Evolutionary conservation across 2,797 vertebrate species (phyloP).

Genomic region (Phalloptychus januarius): DNA sequence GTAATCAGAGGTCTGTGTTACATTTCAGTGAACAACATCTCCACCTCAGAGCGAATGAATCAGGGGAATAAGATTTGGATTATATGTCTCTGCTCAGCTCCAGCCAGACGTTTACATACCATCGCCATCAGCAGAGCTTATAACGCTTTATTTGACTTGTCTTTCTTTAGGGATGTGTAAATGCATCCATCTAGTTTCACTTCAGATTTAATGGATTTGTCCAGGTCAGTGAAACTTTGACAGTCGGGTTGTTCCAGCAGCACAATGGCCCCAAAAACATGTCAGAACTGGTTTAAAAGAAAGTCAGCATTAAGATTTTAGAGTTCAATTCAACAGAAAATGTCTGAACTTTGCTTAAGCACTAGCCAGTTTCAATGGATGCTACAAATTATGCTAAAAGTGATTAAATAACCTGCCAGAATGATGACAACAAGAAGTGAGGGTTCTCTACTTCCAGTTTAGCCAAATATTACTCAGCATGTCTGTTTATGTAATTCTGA

Average conservation of each 20-base stretch:
- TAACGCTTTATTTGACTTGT: no score
- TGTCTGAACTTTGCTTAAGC: no score
- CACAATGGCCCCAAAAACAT: no score
- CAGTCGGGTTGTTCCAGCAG: no score
- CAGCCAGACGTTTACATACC: neutral
- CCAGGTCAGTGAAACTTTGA: no score
- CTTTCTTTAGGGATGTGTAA: no score
- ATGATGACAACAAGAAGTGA: neutral
- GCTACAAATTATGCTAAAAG: neutral
- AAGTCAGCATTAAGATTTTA: no score
- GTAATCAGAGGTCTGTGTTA: slow-evolving; percentile 7
- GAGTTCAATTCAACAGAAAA: no score
- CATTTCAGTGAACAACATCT: slow-evolving; percentile 11
- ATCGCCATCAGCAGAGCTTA: neutral
- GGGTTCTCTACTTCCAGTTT: neutral
- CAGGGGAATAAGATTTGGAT: neutral
- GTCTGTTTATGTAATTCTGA: neutral
- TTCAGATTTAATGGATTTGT: no score
- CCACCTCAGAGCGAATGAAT: neutral
- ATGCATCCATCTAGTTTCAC: no score
- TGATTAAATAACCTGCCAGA: neutral
- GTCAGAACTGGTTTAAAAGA: no score
- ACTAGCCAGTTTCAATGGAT: no score
- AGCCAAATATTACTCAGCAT: neutral
- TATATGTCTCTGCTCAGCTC: neutral